These are phyloP conservation scores for Melinaea marsaeus DNA, from an alignment of 2,888 invertebrate genomes.

Conservation along the genomic window DNA sequence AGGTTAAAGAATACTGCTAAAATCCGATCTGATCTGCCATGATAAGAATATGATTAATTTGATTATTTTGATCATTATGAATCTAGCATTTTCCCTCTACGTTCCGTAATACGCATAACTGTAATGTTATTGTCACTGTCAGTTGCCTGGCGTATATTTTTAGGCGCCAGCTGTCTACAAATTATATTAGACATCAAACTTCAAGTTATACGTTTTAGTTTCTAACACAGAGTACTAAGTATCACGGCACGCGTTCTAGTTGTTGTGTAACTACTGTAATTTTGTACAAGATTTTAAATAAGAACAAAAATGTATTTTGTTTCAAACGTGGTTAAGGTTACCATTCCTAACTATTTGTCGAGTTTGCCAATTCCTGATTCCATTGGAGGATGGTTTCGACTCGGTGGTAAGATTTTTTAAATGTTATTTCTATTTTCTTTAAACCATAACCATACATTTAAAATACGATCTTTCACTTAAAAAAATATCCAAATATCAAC, in stretches of 20 bases:
- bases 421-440: constrained; percentile 4
- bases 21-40: too few relatives aligned
- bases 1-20: too few relatives aligned
- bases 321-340: constrained; percentile 86
- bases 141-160: neutral
- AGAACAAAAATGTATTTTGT: constrained; percentile 83
- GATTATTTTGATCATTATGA: too few relatives aligned
- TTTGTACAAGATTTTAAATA: constrained; percentile 1
- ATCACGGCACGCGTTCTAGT: neutral
- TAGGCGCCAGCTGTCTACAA: too few relatives aligned
- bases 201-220: neutral
- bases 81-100: too few relatives aligned
- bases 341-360: constrained; percentile 90
- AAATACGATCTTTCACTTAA: too few relatives aligned
- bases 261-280: constrained; percentile 24
- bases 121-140: neutral
- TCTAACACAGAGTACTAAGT: neutral
- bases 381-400: constrained; percentile 90
- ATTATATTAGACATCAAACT: neutral
- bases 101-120: too few relatives aligned
- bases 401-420: constrained; percentile 80
- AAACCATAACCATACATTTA: too few relatives aligned
- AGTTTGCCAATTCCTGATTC: constrained; percentile 90
- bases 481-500: neutral
- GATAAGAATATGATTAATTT: too few relatives aligned